Percentiles rank a stretch among this genome's conserved stretches.
phyloP scores from a whole-genome alignment of 2,113 vertebrate genomes.

The western clawed frog (Xenopus tropicalis) region UCB_Xtro_10.0 CM004447.2:48026001-48026500 shows the following conservation, averaged over 20 bases:
- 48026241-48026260: background rate
- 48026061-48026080: no score
- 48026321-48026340: constrained; percentile 82
- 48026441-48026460: constrained; percentile 84
- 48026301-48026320: constrained; percentile 80
- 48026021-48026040: no score
- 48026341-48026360: constrained; percentile 88
- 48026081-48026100: no score
- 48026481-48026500: background rate
- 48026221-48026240: no score
- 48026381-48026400: constrained; percentile 90
- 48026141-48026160: no score
- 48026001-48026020: no score
- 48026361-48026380: constrained; percentile 88
- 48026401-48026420: constrained; percentile 82
- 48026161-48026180: no score
- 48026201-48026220: no score
- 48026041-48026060: no score
- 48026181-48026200: no score
- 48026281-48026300: constrained; percentile 73
- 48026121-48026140: no score
- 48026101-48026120: no score
- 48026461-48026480: constrained; percentile 80
- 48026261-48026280: constrained; percentile 59
- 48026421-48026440: constrained; percentile 76